These are phyloP conservation scores for Phortica okadai DNA, from an alignment of 2,888 invertebrate genomes.

Conservation along the genomic window DNA sequence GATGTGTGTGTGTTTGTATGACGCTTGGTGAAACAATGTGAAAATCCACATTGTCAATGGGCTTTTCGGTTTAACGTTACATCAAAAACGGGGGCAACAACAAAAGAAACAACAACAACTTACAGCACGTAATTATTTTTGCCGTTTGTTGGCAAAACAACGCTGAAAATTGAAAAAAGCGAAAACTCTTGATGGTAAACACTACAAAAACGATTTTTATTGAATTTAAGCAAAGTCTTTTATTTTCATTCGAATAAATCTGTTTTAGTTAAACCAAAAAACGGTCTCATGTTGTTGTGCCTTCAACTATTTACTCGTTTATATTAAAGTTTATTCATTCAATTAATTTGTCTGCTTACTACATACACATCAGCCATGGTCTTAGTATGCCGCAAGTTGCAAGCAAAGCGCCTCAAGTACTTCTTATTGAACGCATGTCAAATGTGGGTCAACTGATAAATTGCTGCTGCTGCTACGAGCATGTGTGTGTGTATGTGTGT, in stretches of 20 bases:
- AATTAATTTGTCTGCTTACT: too few species aligned
- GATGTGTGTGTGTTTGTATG: not conserved
- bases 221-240: too few species aligned
- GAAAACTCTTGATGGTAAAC: not conserved
- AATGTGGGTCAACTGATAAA: slow-evolving; percentile 12
- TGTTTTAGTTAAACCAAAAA: too few species aligned
- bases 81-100: not conserved
- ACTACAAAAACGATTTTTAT: too few species aligned
- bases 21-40: slow-evolving; percentile 23
- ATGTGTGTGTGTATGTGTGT: too few species aligned
- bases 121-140: slow-evolving; percentile 11
- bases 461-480: not conserved
- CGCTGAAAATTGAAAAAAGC: not conserved
- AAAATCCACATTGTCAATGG: slow-evolving; percentile 30
- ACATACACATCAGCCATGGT: too few species aligned
- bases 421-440: slow-evolving; percentile 2
- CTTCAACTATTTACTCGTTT: too few species aligned
- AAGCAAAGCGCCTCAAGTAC: not conserved
- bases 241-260: too few species aligned
- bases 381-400: too few species aligned
- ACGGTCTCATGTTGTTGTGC: too few species aligned
- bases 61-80: slow-evolving; percentile 8
- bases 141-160: not conserved
- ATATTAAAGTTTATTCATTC: too few species aligned
- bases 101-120: not conserved